Conservation (phyloP, 2,797 vertebrate genomes). For the Salmo trutta region DNA sequence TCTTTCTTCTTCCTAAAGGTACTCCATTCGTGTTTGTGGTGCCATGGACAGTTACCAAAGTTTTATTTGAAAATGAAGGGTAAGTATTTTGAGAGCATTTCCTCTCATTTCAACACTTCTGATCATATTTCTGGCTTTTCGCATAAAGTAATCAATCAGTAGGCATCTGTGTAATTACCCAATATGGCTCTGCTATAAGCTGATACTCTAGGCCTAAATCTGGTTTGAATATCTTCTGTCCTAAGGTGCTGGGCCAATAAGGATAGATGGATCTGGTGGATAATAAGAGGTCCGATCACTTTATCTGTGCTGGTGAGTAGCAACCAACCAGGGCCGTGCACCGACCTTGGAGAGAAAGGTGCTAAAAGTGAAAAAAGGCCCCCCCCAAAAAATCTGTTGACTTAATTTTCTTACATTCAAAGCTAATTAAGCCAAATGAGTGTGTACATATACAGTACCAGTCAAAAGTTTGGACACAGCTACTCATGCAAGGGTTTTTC, state of each 20-base stretch:
- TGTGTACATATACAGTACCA: no score
- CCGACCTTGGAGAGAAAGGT: background rate
- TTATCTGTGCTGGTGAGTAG: constrained; percentile 85
- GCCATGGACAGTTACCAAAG: constrained; percentile 76
- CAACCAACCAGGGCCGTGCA: background rate
- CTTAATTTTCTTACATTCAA: no score
- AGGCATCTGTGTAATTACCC: no score
- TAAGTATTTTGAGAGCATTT: constrained; percentile 47
- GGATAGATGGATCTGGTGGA: constrained; percentile 91
- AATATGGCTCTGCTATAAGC: background rate
- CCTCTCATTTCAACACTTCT: no score
- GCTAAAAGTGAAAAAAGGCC: no score
- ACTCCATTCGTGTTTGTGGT: constrained; percentile 78
- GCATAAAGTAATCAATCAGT: background rate
- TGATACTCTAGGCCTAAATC: background rate
- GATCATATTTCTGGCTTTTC: background rate
- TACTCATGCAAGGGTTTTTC: no score
- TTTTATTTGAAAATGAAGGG: constrained; percentile 77
- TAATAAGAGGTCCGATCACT: constrained; percentile 87
- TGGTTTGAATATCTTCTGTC: background rate
- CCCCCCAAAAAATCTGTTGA: no score
- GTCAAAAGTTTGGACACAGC: no score
- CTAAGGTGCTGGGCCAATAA: constrained; percentile 88
- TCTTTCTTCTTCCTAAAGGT: constrained; percentile 55
- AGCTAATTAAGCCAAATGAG: no score